These are phyloP conservation scores for Scytalopus superciliaris DNA, from an alignment of 2,113 vertebrate genomes.

Conservation along the genomic window DNA sequence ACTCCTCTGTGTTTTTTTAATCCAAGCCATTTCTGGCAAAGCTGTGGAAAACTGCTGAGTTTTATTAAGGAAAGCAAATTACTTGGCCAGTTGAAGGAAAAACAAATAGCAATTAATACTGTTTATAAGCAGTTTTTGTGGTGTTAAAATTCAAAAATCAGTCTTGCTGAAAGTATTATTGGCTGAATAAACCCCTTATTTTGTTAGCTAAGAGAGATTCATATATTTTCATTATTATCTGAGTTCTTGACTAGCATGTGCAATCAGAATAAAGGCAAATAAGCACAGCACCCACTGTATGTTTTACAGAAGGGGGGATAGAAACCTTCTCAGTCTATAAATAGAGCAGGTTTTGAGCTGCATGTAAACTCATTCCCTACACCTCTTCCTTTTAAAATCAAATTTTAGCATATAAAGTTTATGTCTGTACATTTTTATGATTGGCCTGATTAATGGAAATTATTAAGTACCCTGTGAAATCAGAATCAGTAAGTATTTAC, in stretches of 20 bases:
- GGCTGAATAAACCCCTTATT: neutral
- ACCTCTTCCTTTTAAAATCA: neutral
- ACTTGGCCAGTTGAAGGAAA: neutral
- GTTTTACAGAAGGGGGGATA: neutral
- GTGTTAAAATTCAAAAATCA: neutral
- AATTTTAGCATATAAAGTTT: neutral
- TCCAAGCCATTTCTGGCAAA: neutral
- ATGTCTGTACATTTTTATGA: neutral
- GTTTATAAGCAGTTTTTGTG: neutral
- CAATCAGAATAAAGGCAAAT: neutral
- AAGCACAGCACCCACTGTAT: neutral
- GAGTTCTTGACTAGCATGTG: neutral
- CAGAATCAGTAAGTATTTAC: neutral
- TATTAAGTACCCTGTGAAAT: neutral
- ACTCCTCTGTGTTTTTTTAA: neutral
- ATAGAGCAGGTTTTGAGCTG: neutral
- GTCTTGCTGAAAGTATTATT: neutral
- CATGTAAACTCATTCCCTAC: neutral
- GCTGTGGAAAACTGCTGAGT: neutral
- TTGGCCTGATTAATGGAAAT: neutral
- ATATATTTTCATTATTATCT: neutral
- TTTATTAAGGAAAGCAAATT: neutral
- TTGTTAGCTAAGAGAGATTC: neutral
- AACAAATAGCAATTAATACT: neutral
- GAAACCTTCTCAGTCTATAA: neutral